A percentile compares a stretch with the other conserved stretches of the same genome.
Evolutionary conservation across 2,888 invertebrate genomes (phyloP).

Genomic region (Reticulitermes lucifugus): DNA sequence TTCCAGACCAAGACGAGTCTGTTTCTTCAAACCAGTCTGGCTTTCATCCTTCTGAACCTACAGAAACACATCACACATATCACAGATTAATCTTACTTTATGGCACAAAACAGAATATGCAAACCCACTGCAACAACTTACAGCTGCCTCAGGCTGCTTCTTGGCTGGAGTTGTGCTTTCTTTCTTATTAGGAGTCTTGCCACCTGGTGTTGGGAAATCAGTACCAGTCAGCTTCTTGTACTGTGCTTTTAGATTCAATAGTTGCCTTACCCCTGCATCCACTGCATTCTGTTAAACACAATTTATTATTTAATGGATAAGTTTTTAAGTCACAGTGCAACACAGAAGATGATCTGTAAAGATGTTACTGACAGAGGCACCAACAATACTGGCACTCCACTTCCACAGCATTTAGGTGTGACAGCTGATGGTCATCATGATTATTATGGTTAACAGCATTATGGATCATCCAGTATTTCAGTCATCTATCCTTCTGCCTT

Average conservation of each 20-base stretch:
- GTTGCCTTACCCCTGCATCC: constrained; percentile 61
- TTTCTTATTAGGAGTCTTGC: constrained; percentile 49
- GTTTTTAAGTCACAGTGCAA: too few relatives aligned
- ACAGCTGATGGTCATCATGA: too few relatives aligned
- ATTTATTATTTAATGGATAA: background rate
- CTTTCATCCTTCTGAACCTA: constrained; percentile 33
- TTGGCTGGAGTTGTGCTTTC: constrained; percentile 34
- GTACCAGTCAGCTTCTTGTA: constrained; percentile 64
- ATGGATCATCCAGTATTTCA: too few relatives aligned
- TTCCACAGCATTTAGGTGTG: too few relatives aligned
- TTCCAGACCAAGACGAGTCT: constrained; percentile 93
- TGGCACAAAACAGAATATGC: background rate
- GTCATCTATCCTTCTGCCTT: too few relatives aligned
- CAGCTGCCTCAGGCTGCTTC: constrained; percentile 31
- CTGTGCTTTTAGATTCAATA: constrained; percentile 63
- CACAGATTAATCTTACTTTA: too few relatives aligned
- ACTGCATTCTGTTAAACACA: constrained; percentile 55
- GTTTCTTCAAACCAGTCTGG: constrained; percentile 76
- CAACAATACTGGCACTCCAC: too few relatives aligned
- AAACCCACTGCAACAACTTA: background rate
- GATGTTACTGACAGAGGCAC: too few relatives aligned
- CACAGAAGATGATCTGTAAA: too few relatives aligned
- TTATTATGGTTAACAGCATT: too few relatives aligned
- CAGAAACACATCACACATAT: background rate
- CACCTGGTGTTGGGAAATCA: constrained; percentile 56